Evolutionary conservation across 2,888 invertebrate species (phyloP).

Genomic region (Standfussiana lucernea): DNA sequence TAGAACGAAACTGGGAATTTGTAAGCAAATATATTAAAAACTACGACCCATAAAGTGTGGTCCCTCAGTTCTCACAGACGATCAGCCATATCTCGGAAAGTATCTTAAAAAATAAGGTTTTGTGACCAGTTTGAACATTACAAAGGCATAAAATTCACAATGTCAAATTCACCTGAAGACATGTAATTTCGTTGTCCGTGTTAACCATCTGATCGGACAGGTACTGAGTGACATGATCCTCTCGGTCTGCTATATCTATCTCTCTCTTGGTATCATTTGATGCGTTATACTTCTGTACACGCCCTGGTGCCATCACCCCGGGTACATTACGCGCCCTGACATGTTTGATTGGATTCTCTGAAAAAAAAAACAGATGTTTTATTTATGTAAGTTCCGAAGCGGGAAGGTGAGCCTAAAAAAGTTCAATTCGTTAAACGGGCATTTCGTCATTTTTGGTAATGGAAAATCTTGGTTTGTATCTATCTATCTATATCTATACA

Average conservation of each 20-base stretch:
- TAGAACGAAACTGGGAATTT: no score
- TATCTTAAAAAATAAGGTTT: no score
- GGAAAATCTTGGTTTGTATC: no score
- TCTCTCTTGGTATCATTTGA: constrained; percentile 8
- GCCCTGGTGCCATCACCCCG: not conserved
- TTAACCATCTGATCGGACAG: constrained; percentile 68
- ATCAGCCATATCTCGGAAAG: no score
- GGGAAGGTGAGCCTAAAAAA: not conserved
- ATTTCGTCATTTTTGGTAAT: not conserved
- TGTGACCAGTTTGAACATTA: no score
- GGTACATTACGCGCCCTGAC: no score
- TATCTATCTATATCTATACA: no score
- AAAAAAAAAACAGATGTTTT: not conserved
- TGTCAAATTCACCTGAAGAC: constrained; percentile 64
- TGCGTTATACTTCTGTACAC: not conserved
- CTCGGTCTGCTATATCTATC: constrained; percentile 47
- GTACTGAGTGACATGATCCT: constrained; percentile 61
- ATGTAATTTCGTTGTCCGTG: constrained; percentile 71
- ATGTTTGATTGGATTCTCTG: not conserved
- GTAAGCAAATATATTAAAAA: no score
- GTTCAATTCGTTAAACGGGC: not conserved
- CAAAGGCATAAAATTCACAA: not conserved
- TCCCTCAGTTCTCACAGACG: no score
- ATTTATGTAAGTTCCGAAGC: not conserved
- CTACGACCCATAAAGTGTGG: no score